phyloP scores from a whole-genome alignment of 2,113 vertebrate species.

The Chionodraco myersi region DNA sequence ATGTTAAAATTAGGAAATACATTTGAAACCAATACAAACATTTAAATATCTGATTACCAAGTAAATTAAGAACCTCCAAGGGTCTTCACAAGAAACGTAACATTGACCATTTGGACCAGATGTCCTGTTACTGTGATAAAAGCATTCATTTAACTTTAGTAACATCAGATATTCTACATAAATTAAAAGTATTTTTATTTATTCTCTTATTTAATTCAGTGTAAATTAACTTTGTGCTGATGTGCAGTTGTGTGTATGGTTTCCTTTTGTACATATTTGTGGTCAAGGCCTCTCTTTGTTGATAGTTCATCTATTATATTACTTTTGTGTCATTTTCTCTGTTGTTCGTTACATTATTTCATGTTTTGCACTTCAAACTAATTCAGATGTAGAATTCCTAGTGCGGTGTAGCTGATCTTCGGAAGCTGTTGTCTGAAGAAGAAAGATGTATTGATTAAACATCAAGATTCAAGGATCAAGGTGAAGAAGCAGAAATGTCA shows the following conservation, averaged over 20 bases:
- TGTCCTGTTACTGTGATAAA: conserved; percentile 30
- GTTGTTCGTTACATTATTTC: conserved; percentile 27
- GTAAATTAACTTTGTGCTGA: conserved; percentile 53
- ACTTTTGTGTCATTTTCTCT: conserved; percentile 50
- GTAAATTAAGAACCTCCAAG: conserved; percentile 23
- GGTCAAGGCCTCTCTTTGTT: conserved; percentile 32
- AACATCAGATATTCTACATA: conserved; percentile 55
- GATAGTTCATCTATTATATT: conserved; percentile 26
- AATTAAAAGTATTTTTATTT: conserved; percentile 73
- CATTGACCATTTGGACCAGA: conserved; percentile 36
- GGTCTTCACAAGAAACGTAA: conserved; percentile 16
- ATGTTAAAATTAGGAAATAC: conserved; percentile 27
- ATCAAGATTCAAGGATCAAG: neutral
- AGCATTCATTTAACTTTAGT: conserved; percentile 63
- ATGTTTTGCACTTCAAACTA: conserved; percentile 51
- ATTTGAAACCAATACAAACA: conserved; percentile 38
- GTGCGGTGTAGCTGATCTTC: conserved; percentile 20
- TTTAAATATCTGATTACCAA: conserved; percentile 59
- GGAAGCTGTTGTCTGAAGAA: conserved; percentile 1
- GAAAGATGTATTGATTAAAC: neutral
- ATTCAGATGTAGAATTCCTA: conserved; percentile 27
- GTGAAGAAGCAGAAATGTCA: conserved; percentile 9
- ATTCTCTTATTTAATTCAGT: conserved; percentile 76
- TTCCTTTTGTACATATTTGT: conserved; percentile 56
- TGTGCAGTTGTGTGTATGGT: conserved; percentile 46